These are phyloP conservation scores for Halcyon leucocephala DNA, from an alignment of 2,797 vertebrate species.

Conservation along the genomic window DNA sequence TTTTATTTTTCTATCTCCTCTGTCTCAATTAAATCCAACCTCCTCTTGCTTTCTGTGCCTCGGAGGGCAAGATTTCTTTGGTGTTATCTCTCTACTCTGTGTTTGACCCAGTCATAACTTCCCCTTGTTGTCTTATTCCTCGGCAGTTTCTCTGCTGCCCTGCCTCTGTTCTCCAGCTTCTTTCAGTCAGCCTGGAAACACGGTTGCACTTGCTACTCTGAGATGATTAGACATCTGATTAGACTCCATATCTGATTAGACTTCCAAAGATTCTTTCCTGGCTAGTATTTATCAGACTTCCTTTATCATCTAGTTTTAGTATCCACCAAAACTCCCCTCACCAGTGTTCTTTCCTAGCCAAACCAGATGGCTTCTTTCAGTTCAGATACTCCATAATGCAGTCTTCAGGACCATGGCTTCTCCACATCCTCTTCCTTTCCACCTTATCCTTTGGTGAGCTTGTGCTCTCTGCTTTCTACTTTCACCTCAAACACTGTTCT, in stretches of 20 bases:
- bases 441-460: neutral
- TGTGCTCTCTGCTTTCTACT: neutral
- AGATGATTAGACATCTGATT: neutral
- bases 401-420: neutral
- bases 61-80: neutral
- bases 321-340: accelerated
- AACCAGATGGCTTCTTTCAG: neutral
- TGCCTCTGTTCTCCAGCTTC: neutral
- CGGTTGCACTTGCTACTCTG: neutral
- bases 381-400: neutral
- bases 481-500: neutral
- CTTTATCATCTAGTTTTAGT: neutral
- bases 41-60: neutral
- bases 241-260: neutral
- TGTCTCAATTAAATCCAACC: neutral
- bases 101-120: neutral
- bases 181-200: neutral
- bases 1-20: neutral
- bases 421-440: neutral
- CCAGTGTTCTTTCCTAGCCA: neutral
- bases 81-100: neutral
- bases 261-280: neutral
- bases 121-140: neutral
- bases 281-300: neutral
- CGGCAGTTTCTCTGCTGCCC: neutral